These are phyloP conservation scores for Diadromus collaris DNA, from an alignment of 2,888 invertebrate genomes.

Conservation along the genomic window DNA sequence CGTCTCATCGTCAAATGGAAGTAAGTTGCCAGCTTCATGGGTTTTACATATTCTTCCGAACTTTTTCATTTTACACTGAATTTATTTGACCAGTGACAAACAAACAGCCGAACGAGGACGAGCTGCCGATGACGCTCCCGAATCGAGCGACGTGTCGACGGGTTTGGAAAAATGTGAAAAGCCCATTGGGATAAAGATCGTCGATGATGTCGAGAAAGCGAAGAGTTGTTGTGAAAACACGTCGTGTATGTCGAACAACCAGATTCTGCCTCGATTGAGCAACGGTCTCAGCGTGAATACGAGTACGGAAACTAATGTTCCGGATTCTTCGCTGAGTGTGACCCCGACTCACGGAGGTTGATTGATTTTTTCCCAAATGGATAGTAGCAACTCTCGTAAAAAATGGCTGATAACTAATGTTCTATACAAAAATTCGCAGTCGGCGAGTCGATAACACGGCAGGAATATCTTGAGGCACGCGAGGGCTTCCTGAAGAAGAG, in stretches of 20 bases:
- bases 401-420: background rate
- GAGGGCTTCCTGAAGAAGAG: conserved; percentile 34
- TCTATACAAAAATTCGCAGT: background rate
- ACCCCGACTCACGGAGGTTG: conserved; percentile 36
- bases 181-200: conserved; percentile 28
- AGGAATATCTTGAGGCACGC: conserved; percentile 47
- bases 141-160: conserved; percentile 65
- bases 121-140: conserved; percentile 61
- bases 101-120: conserved; percentile 63
- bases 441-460: conserved; percentile 37
- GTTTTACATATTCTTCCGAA: background rate
- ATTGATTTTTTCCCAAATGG: background rate
- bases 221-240: conserved; percentile 13
- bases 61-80: conserved; percentile 14
- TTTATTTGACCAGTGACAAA: conserved; percentile 51
- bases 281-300: conserved; percentile 39
- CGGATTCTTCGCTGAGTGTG: conserved; percentile 33
- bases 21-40: conserved; percentile 32
- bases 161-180: conserved; percentile 59
- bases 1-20: conserved; percentile 81
- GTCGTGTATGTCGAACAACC: conserved; percentile 7
- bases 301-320: conserved; percentile 34
- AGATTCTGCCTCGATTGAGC: conserved; percentile 2
- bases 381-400: background rate
- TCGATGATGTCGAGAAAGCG: background rate